A percentile compares a stretch with the other conserved stretches of the same genome.
Evolutionary conservation across 1,140 invertebrate species (phyloP).

Genomic region (Drosophila albomicans): DNA sequence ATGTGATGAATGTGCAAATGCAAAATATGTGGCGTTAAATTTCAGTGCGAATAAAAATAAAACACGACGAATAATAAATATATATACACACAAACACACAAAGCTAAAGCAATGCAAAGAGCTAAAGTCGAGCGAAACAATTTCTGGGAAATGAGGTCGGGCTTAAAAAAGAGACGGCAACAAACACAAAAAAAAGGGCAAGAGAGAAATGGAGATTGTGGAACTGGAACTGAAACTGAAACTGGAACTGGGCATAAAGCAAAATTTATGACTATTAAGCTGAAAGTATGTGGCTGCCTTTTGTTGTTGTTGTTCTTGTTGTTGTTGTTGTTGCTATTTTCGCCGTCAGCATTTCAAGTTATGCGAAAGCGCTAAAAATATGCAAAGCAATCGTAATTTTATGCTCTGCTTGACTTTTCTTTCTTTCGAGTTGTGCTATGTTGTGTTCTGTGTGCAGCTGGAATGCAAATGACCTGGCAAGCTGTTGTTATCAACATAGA

Average conservation of each 20-base stretch:
- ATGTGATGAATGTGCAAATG: conserved; percentile 74
- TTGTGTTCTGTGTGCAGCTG: conserved; percentile 2
- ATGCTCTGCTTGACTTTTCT: conserved; percentile 37
- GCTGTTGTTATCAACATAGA: conserved; percentile 69
- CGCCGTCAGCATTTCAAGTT: conserved; percentile 52
- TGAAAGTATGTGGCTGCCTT: conserved; percentile 69
- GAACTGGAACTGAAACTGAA: conserved; percentile 6
- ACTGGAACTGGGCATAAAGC: conserved; percentile 25
- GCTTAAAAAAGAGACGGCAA: conserved; percentile 11
- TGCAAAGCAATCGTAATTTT: conserved; percentile 74
- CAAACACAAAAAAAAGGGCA: neutral
- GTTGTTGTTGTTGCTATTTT: conserved; percentile 72
- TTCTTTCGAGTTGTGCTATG: neutral
- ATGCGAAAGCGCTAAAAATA: conserved; percentile 77
- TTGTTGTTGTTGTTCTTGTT: conserved; percentile 26
- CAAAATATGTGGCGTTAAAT: conserved; percentile 78
- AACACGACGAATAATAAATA: conserved; percentile 15
- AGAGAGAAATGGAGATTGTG: conserved; percentile 1
- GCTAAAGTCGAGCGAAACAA: conserved; percentile 11
- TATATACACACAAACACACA: conserved; percentile 14
- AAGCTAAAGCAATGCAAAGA: neutral
- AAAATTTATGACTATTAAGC: conserved; percentile 78
- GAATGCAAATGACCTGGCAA: conserved; percentile 39
- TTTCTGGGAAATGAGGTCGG: conserved; percentile 60
- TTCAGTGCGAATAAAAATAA: conserved; percentile 56